Evolutionary conservation across 2,888 invertebrate genomes (phyloP).

Genomic region (Diarsia mendica): DNA sequence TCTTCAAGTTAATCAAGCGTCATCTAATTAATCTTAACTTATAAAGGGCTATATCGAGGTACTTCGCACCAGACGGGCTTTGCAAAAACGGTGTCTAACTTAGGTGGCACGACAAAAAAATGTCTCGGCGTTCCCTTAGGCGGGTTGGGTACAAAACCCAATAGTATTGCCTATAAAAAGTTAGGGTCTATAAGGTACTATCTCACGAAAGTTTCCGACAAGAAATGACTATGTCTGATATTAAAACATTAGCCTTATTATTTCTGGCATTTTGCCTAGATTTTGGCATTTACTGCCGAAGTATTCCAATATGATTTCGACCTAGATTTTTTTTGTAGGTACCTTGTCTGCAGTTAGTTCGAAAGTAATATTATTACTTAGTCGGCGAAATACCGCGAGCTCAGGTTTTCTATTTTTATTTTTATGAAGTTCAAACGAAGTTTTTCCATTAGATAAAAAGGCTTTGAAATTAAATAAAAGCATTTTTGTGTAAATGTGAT

Average conservation of each 20-base stretch:
- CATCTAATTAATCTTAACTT: constrained; percentile 32
- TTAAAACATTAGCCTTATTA: constrained; percentile 34
- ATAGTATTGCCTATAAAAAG: constrained; percentile 43
- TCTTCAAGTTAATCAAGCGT: constrained; percentile 6
- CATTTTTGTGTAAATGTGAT: not conserved
- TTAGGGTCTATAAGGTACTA: constrained; percentile 22
- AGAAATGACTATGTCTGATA: constrained; percentile 39
- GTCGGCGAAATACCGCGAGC: not conserved
- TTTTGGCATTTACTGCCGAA: constrained; percentile 15
- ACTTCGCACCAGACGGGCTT: constrained; percentile 16
- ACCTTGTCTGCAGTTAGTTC: constrained; percentile 11
- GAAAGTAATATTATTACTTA: constrained; percentile 42
- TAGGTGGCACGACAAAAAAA: constrained; percentile 28
- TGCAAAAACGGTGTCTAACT: constrained; percentile 35
- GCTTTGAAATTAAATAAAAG: constrained; percentile 16
- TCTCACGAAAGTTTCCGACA: constrained; percentile 35
- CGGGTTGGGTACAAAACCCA: constrained; percentile 25
- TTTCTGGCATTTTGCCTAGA: constrained; percentile 29
- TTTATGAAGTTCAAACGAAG: constrained; percentile 12
- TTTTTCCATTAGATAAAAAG: constrained; percentile 8
- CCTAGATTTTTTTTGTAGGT: constrained; percentile 27
- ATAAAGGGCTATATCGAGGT: constrained; percentile 4
- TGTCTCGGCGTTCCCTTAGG: constrained; percentile 6
- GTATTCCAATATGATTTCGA: constrained; percentile 20
- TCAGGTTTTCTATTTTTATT: constrained; percentile 12